Evolutionary conservation across 2,113 vertebrate species (phyloP), one percentile per base, ranked within the genome.

Genomic region (Cariama cristata): DNA sequence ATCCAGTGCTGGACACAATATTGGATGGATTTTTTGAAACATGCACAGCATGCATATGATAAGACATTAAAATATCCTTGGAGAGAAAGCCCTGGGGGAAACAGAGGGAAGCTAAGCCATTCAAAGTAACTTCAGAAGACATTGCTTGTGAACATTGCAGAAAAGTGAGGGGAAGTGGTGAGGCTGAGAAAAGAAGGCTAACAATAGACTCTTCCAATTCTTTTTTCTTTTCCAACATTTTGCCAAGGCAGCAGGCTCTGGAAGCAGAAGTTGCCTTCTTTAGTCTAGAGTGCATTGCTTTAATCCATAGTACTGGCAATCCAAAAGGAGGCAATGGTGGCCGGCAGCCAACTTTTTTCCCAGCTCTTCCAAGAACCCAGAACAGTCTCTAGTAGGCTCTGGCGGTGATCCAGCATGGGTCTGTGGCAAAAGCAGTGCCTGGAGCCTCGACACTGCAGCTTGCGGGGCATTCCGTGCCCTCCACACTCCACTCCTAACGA

Each of bases 371-470:
- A 67, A 84, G 52, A 58, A 66, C 24, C 7, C 45, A 28, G 32
- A 50, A 60, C 2, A 45, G 14, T 18, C 14, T 28, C 52, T 52
- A 40, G 33, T 24, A 50, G 33, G 6, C 14, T 58, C 20, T 12
- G 33, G 53, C 24, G 20, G 10, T 79, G 60, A 81, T 53, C n/a
- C 49, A 69, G 33, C 14, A 26, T 0, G 1, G 15, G 4, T 35
- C 35, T 80, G 23, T 42, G 28, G 32, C 62, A 91, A 85, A 76
- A 80, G 9, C 8, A 33, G 27, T 42, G 17, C 20, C 44, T 77
- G 47, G 8, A 71, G 12, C 6, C 24, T 47, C 40, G 0, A 0
- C 13, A 42, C 33, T 14, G 33, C 42, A 69, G 11, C 14, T 28
- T 60, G 49, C 35, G 21, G 1, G 5, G 5, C 1, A 2, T 28